These are phyloP conservation scores for Tipula vernalis DNA, from an alignment of 2,888 invertebrate genomes.

Conservation along the genomic window DNA sequence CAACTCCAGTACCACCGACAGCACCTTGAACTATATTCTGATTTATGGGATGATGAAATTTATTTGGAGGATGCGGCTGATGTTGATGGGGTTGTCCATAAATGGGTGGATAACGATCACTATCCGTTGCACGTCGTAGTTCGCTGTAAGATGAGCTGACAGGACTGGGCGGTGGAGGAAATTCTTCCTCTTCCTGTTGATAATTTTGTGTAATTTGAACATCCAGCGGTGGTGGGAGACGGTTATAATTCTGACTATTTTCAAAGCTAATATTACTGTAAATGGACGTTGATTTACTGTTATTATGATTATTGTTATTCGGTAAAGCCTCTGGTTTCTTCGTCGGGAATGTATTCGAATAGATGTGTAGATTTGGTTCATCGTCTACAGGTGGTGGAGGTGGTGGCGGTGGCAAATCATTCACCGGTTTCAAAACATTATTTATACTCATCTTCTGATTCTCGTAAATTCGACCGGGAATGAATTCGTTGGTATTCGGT, in stretches of 20 bases:
- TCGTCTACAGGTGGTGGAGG: background rate
- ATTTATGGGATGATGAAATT: background rate
- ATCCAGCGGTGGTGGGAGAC: slow-evolving; percentile 13
- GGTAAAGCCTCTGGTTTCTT: background rate
- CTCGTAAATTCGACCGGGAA: slow-evolving; percentile 12
- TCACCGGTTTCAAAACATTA: background rate
- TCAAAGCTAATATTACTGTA: slow-evolving; percentile 7
- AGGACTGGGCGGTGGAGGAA: slow-evolving; percentile 74
- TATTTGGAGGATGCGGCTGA: background rate
- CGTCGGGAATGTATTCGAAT: slow-evolving; percentile 1
- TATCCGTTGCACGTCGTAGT: slow-evolving; percentile 64
- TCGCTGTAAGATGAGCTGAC: slow-evolving; percentile 87
- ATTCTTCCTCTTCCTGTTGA: slow-evolving; percentile 35
- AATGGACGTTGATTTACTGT: background rate
- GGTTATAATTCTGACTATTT: background rate
- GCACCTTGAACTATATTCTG: background rate
- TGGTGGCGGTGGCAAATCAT: background rate
- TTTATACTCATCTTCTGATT: slow-evolving; percentile 11
- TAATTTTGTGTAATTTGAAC: background rate
- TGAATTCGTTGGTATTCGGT: background rate
- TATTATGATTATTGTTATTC: background rate
- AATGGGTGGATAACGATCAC: slow-evolving; percentile 34
- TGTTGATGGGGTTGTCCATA: background rate
- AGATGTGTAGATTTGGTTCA: slow-evolving; percentile 6
- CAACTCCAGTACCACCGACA: background rate